These are phyloP conservation scores for Falco concolor DNA, from an alignment of 2,797 vertebrate species.

Conservation along the genomic window DNA sequence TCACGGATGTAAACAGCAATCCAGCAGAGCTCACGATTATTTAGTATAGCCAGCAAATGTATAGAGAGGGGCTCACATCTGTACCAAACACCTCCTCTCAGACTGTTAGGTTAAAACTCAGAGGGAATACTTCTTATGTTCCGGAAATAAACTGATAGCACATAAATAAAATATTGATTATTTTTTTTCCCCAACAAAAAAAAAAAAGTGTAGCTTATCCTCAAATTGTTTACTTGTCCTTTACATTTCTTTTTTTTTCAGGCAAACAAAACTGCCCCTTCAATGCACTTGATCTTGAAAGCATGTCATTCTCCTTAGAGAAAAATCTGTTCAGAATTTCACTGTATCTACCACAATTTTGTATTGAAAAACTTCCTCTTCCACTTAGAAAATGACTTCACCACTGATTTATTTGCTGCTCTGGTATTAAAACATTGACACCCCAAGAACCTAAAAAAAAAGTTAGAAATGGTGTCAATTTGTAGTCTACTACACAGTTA, in stretches of 20 bases:
- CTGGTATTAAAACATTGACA: conserved; percentile 97
- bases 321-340: conserved; percentile 96
- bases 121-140: conserved; percentile 73
- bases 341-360: conserved; percentile 84
- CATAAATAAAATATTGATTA: conserved; percentile 83
- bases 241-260: conserved; percentile 82
- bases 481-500: conserved; percentile 45
- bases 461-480: conserved; percentile 67
- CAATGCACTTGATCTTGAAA: conserved; percentile 93
- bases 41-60: conserved; percentile 73
- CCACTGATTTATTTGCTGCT: conserved; percentile 86
- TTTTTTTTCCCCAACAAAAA: conserved; percentile 62
- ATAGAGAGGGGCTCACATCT: conserved; percentile 65
- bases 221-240: conserved; percentile 86
- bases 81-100: conserved; percentile 76
- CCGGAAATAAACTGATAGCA: conserved; percentile 77
- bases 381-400: conserved; percentile 88
- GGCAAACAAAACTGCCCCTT: conserved; percentile 97
- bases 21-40: conserved; percentile 71
- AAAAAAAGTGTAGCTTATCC: conserved; percentile 84
- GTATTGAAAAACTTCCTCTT: conserved; percentile 86
- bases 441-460: conserved; percentile 90
- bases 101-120: conserved; percentile 69
- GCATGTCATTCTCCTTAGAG: conserved; percentile 92
- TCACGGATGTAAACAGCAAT: conserved; percentile 72